Evolutionary conservation across 2,888 invertebrate genomes (phyloP), one percentile per base, ranked within the genome.

Genomic region (Microchrysa polita): DNA sequence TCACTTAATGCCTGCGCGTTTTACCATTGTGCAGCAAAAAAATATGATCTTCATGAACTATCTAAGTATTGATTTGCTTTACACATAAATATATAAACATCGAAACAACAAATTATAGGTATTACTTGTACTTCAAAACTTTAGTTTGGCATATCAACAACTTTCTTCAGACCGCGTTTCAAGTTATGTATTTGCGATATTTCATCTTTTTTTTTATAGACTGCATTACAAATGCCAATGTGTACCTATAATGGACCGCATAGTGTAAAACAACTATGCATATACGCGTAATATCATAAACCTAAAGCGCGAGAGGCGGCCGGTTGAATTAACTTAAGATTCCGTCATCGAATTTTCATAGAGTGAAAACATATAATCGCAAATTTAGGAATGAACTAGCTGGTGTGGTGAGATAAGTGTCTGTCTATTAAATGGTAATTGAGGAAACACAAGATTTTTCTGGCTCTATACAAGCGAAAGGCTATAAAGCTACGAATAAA

Each of bases 371-470:
- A n/a, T 48, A n/a, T 16, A 55, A 55, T 55, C 16, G 23, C 5
- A 5, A 27, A 59, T 59, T 59, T 23, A 22, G 5, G 27, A 59
- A 12, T 23, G 59, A 59, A 23, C 7, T 34, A 34, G 27, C 23
- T 59, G 22, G 20, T 9, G 23, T 59, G 22, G 20, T 9, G 23
- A 59, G 59, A 59, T 59, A 59, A 23, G 59, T 23, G 23, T 23
- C n/a, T 59, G 23, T 23, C 23, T 59, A 59, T 23, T 23, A 59
- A 59, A 59, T 22, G 23, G 22, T 23, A 23, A 59, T 59, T 23
- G 23, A 23, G 59, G 14, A 23, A 59, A 23, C 20, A 59, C 14
- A 2, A 23, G 22, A 14, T 59, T 59, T 59, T 59, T 23, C 5
- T 34, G 7, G 27, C 27, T 34, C n/a, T n/a, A n/a, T n/a, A 7